Evolutionary conservation across 2,797 vertebrate species (phyloP), one percentile per base, ranked within the genome.

Genomic region (Masticophis lateralis): DNA sequence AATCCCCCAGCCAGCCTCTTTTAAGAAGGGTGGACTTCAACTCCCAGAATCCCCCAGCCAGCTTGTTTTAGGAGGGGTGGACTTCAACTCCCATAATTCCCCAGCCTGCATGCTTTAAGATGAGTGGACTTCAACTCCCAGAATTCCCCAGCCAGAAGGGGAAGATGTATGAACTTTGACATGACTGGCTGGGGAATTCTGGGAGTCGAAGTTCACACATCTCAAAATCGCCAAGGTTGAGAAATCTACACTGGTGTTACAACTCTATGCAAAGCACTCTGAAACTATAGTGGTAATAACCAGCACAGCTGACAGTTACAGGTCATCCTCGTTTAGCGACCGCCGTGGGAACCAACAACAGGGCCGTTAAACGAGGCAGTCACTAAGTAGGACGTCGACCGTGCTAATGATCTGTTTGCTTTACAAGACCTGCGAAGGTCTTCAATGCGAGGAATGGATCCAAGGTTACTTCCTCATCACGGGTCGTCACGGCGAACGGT

Each of bases 31-130:
- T 60, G 20, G 2, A 60, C 61, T 63, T 63, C 61, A 12, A 12
- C 27, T 63, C 61, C 61, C 61, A 63, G 61, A 63, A 63, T 61
- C 1, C 60, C 60, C 25, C 1, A 11, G 56, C 5, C 56, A 6
- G 5, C 56, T 0, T 56, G 3, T 0, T 56, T 14, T 56, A 57
- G 20, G 16, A 57, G 1, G 5, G 56, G 5, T 18, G 56, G 0
- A 59, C 10, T 61, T 61, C 60, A 61, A 27, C 3, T 61, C 60
- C 60, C 60, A 61, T 8, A 61, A 61, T 61, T 0, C 60, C 60
- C 22, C 3, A 27, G 9, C 3, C 60, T 3, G 22, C 59, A 25
- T 1, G 4, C 4, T 55, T 55, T 16, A 57, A 57, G 56, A 57
- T 0, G 16, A 1, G 4, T 61, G 60, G 25, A 27, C 60, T 11